Conservation (phyloP, 92 coral and sea anemone genomes). For the Siderastrea siderea region DNA sequence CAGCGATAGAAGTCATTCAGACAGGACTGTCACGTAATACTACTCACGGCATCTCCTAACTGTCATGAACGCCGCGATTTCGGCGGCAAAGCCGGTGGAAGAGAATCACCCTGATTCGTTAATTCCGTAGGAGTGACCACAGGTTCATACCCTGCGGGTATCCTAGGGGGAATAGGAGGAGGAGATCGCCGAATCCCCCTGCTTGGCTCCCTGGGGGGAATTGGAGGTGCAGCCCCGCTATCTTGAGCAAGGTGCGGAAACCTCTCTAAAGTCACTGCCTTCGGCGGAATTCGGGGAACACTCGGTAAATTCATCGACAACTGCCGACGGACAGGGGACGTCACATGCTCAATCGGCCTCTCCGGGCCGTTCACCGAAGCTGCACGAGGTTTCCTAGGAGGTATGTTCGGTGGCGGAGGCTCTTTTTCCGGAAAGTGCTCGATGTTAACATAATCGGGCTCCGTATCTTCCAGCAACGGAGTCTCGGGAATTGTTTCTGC, state of each 20-base stretch:
- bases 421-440: slow-evolving; percentile 88
- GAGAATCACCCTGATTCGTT: slow-evolving; percentile 37
- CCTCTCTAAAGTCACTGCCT: slow-evolving; percentile 36
- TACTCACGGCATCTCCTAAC: slow-evolving; percentile 13
- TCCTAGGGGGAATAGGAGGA: slow-evolving; percentile 88
- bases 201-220: slow-evolving; percentile 81
- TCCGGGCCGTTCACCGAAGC: slow-evolving; percentile 48
- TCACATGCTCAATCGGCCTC: slow-evolving; percentile 46
- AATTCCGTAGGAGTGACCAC: slow-evolving; percentile 14
- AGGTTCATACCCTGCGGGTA: slow-evolving; percentile 33
- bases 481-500: slow-evolving; percentile 78
- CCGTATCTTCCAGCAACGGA: slow-evolving; percentile 74
- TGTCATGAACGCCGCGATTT: slow-evolving; percentile 44
- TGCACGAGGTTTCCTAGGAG: slow-evolving; percentile 85
- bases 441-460: slow-evolving; percentile 91
- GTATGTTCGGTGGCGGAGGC: slow-evolving; percentile 81
- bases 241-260: slow-evolving; percentile 26
- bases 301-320: slow-evolving; percentile 31
- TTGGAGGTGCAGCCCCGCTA: slow-evolving; percentile 72
- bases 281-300: slow-evolving; percentile 32
- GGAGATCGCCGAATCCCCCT: slow-evolving; percentile 54
- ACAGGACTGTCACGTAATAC: slow-evolving; percentile 14
- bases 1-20: slow-evolving; percentile 9
- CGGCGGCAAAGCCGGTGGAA: slow-evolving; percentile 53
- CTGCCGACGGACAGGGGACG: slow-evolving; percentile 46